Evolutionary conservation across 1,140 invertebrate species (phyloP).

Genomic region (Drosophila orosa): DNA sequence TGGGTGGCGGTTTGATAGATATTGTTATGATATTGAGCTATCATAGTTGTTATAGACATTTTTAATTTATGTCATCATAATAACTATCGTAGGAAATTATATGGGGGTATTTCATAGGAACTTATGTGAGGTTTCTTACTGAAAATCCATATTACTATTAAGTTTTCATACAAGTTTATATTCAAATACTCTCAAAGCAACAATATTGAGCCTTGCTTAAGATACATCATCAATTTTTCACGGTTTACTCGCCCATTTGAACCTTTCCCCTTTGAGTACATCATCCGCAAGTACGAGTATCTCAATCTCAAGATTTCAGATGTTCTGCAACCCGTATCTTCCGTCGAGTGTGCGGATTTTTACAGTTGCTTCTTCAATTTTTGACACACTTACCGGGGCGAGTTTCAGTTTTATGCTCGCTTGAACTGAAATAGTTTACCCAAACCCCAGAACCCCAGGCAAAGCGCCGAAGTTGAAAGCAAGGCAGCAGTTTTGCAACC

Average conservation of each 20-base stretch:
- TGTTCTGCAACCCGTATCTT: slow-evolving; percentile 22
- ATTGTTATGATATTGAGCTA: slow-evolving; percentile 7
- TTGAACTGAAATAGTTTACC: slow-evolving; percentile 68
- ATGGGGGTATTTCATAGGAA: neutral
- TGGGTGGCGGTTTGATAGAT: slow-evolving; percentile 1
- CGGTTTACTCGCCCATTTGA: slow-evolving; percentile 14
- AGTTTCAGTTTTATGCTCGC: slow-evolving; percentile 74
- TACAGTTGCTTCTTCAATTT: slow-evolving; percentile 60
- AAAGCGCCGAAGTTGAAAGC: slow-evolving; percentile 52
- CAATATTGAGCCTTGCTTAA: neutral
- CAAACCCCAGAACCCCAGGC: slow-evolving; percentile 6
- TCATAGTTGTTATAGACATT: neutral
- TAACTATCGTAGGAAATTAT: neutral
- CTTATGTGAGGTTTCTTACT: neutral
- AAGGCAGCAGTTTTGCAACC: slow-evolving; percentile 66
- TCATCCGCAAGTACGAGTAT: slow-evolving; percentile 26
- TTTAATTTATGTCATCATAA: neutral
- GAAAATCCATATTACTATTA: too few relatives aligned
- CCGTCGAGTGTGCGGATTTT: slow-evolving; percentile 33
- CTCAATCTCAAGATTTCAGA: slow-evolving; percentile 40
- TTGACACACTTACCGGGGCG: slow-evolving; percentile 74
- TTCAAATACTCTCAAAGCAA: neutral
- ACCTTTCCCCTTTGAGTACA: slow-evolving; percentile 20
- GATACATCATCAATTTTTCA: neutral
- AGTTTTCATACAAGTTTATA: neutral